phyloP scores from a whole-genome alignment of 2,113 vertebrate genomes.

The Cyrtonyx montezumae region DNA sequence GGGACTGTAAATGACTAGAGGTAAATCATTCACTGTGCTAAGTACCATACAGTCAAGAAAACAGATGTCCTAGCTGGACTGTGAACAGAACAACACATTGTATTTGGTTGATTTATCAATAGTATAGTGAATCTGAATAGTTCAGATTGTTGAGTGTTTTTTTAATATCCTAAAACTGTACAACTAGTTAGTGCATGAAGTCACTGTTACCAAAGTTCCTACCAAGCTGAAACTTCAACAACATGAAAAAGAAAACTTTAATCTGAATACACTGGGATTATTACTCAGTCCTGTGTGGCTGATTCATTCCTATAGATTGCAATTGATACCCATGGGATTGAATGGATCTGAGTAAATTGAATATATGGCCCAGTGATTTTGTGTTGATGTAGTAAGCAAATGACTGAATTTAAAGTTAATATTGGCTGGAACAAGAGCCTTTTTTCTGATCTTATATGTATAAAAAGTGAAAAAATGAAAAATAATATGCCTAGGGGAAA shows the following conservation, averaged over 20 bases:
- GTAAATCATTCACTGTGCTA: slow-evolving; percentile 46
- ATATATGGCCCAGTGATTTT: not conserved
- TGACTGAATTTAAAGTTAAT: not conserved
- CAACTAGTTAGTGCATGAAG: not conserved
- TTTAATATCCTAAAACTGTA: not conserved
- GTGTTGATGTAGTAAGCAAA: not conserved
- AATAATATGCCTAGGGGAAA: not conserved
- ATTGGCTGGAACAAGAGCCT: not conserved
- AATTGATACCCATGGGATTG: not conserved
- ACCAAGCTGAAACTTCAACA: not conserved
- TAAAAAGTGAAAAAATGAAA: not conserved
- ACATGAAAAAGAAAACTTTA: not conserved
- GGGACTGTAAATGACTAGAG: not conserved
- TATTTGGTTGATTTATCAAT: slow-evolving; percentile 38
- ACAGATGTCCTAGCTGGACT: slow-evolving; percentile 32
- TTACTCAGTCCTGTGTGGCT: not conserved
- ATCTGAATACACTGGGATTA: not conserved
- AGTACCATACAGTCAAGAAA: slow-evolving; percentile 27
- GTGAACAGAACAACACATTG: not conserved
- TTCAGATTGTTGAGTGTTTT: not conserved
- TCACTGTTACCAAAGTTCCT: not conserved
- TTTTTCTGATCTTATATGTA: not conserved
- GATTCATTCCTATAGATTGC: not conserved
- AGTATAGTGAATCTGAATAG: not conserved
- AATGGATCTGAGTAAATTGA: not conserved